Evolutionary conservation across 2,113 vertebrate genomes (phyloP).

Genomic region (Scytalopus superciliaris): DNA sequence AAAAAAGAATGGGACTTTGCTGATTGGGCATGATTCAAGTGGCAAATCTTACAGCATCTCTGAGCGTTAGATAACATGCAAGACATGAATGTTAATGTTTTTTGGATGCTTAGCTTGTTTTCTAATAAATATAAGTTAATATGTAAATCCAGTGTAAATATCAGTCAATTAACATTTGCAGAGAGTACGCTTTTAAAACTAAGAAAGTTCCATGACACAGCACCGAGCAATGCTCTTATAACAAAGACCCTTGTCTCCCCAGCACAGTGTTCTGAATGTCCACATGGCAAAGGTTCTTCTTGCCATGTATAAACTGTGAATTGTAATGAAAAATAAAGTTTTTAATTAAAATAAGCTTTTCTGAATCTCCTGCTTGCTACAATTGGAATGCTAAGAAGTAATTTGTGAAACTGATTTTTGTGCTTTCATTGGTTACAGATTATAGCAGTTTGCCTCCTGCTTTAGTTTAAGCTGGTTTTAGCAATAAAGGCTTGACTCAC

Average conservation of each 20-base stretch:
- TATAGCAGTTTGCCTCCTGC: background rate
- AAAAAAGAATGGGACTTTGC: slow-evolving; percentile 46
- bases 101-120: slow-evolving; percentile 76
- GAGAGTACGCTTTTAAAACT: slow-evolving; percentile 76
- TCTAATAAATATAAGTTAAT: slow-evolving; percentile 76
- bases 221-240: slow-evolving; percentile 70
- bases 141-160: slow-evolving; percentile 78
- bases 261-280: slow-evolving; percentile 75
- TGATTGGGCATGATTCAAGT: slow-evolving; percentile 68
- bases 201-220: slow-evolving; percentile 68
- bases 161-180: slow-evolving; percentile 69
- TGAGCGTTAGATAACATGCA: slow-evolving; percentile 61
- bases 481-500: slow-evolving; percentile 36
- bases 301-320: slow-evolving; percentile 81
- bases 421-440: background rate
- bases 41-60: slow-evolving; percentile 66
- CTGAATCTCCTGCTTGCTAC: slow-evolving; percentile 69
- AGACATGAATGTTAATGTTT: slow-evolving; percentile 73
- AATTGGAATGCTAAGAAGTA: slow-evolving; percentile 48
- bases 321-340: slow-evolving; percentile 81
- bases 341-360: slow-evolving; percentile 76
- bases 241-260: slow-evolving; percentile 70
- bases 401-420: slow-evolving; percentile 8
- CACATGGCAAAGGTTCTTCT: slow-evolving; percentile 59
- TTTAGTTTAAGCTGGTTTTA: slow-evolving; percentile 38